These are phyloP conservation scores for Anthopleura sola DNA, from an alignment of 64 coral and sea anemone genomes.

Conservation along the genomic window DNA sequence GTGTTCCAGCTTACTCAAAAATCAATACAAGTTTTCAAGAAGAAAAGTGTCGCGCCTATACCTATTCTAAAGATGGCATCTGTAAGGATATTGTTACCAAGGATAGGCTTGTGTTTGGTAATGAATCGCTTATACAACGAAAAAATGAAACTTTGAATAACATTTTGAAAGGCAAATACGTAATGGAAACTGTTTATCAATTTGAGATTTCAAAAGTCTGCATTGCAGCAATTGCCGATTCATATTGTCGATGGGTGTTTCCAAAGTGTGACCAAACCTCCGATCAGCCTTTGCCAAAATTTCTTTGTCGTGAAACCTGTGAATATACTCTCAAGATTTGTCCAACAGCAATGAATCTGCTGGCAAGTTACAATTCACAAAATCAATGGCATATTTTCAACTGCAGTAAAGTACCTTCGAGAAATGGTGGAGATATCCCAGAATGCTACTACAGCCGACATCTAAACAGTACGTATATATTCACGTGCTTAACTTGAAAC, in stretches of 20 bases:
- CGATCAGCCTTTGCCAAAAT: neutral
- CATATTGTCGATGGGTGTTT: neutral
- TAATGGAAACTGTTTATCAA: neutral
- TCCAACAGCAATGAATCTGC: neutral
- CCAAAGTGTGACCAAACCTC: constrained; percentile 18
- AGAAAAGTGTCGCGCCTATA: neutral
- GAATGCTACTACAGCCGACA: neutral
- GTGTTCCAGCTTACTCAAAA: neutral
- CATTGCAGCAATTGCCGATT: neutral
- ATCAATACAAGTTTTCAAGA: neutral
- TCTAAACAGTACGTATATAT: neutral
- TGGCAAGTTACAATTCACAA: neutral
- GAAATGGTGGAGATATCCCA: constrained; percentile 30
- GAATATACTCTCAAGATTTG: neutral
- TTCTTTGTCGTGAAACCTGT: neutral
- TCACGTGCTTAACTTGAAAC: neutral
- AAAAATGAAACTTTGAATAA: neutral
- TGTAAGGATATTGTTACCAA: neutral
- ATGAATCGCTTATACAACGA: neutral
- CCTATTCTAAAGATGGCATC: neutral
- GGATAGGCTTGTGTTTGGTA: neutral
- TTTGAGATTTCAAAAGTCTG: neutral
- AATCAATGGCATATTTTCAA: neutral
- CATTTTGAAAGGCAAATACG: neutral
- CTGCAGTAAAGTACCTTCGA: neutral